A percentile compares a stretch with the other conserved stretches of the same genome.
These are phyloP conservation scores for Eucriotettix oculatus DNA, from an alignment of 2,888 invertebrate species.

Conservation along the genomic window DNA sequence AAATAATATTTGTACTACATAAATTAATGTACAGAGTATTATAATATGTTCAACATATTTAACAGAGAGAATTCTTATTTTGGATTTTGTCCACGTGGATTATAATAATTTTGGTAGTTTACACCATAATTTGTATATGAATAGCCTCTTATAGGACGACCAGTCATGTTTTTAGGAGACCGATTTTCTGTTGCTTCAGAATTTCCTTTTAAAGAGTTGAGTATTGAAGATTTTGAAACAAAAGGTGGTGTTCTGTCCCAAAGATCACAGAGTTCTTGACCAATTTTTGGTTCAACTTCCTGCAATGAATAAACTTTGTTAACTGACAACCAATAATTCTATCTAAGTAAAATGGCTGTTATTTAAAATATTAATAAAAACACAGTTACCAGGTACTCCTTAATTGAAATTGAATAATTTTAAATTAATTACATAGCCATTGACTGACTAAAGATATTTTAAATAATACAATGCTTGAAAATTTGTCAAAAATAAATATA, in stretches of 20 bases:
- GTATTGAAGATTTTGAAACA: conserved; percentile 15
- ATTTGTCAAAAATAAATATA: no score
- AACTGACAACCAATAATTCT: not conserved
- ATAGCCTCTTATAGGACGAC: conserved; percentile 11
- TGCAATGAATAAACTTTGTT: conserved; percentile 15
- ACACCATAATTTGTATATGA: conserved; percentile 3
- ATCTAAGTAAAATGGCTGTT: no score
- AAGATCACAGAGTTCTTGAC: conserved; percentile 25
- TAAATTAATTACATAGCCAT: no score
- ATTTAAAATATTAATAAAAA: no score
- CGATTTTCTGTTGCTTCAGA: not conserved
- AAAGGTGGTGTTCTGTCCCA: conserved; percentile 24
- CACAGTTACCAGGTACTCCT: no score
- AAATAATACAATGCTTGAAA: no score
- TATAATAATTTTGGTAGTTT: conserved; percentile 4
- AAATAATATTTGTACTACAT: no score
- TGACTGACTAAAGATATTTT: no score
- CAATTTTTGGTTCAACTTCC: conserved; percentile 29
- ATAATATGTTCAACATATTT: no score
- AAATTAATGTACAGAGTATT: no score
- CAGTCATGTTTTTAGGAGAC: conserved; percentile 2
- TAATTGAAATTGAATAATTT: no score
- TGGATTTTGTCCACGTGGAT: conserved; percentile 5
- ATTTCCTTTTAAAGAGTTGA: conserved; percentile 14
- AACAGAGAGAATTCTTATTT: not conserved